Conservation (phyloP, 2,797 vertebrate species). For the Melanitta fusca region DNA sequence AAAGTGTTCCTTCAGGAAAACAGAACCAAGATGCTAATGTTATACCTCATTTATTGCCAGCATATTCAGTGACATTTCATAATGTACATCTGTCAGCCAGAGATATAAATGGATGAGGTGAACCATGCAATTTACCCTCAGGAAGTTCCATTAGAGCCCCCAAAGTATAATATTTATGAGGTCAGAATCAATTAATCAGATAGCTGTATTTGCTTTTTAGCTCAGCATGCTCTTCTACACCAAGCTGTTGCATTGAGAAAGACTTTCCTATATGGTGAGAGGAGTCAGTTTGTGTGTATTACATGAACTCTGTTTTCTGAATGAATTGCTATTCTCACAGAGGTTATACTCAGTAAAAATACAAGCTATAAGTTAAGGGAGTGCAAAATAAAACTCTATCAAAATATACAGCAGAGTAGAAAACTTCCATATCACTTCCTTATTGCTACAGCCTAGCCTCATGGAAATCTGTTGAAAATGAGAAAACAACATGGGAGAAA, state of each 20-base stretch:
- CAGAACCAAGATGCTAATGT: constrained; percentile 82
- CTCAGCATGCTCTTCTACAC: constrained; percentile 69
- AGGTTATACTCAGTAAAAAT: constrained; percentile 35
- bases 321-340: constrained; percentile 56
- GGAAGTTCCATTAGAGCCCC: constrained; percentile 87
- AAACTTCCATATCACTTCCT: background rate
- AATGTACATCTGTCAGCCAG: constrained; percentile 90
- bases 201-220: constrained; percentile 82
- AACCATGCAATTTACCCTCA: constrained; percentile 87
- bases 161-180: constrained; percentile 90
- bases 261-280: constrained; percentile 59
- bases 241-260: constrained; percentile 77
- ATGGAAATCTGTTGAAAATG: background rate
- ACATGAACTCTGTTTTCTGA: constrained; percentile 68
- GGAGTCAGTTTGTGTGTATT: constrained; percentile 55
- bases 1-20: constrained; percentile 80
- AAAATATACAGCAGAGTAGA: constrained; percentile 25
- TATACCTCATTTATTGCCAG: constrained; percentile 87
- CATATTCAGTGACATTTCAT: constrained; percentile 88
- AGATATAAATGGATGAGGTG: constrained; percentile 86
- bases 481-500: background rate
- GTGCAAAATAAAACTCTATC: constrained; percentile 50
- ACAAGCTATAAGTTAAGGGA: constrained; percentile 41
- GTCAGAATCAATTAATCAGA: constrained; percentile 91
- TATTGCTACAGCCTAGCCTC: background rate